These are phyloP conservation scores for Pholis gunnellus DNA, from an alignment of 2,113 vertebrate species.

Conservation along the genomic window DNA sequence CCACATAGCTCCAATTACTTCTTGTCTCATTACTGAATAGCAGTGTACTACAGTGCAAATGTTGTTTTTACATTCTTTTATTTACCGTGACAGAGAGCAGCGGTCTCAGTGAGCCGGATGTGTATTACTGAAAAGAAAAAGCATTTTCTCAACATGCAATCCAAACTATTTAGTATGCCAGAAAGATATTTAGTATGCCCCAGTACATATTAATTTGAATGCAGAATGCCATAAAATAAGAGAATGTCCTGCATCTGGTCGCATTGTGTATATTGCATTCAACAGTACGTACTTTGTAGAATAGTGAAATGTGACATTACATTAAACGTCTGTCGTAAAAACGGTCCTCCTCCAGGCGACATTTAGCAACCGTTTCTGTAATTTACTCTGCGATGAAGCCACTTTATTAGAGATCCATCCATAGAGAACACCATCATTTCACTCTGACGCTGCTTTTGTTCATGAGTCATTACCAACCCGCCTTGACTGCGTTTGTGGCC, in stretches of 20 bases:
- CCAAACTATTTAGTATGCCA: too few species aligned
- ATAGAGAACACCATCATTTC: constrained; percentile 11
- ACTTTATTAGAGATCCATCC: constrained; percentile 8
- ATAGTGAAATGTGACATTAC: constrained; percentile 30
- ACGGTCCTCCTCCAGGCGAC: constrained; percentile 27
- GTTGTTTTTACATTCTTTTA: background rate
- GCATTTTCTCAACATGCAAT: too few species aligned
- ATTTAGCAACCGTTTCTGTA: constrained; percentile 30
- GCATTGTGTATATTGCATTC: too few species aligned
- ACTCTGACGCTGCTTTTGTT: constrained; percentile 54
- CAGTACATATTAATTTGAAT: too few species aligned
- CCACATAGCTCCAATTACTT: too few species aligned
- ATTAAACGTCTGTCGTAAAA: constrained; percentile 25
- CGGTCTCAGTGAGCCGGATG: background rate
- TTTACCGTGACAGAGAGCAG: background rate
- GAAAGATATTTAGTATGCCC: too few species aligned
- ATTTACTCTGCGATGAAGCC: constrained; percentile 28
- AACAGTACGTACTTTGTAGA: too few species aligned
- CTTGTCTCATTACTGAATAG: background rate
- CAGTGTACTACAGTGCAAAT: background rate
- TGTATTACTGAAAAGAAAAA: background rate
- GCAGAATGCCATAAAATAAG: too few species aligned
- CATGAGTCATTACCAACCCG: constrained; percentile 66
- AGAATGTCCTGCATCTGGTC: too few species aligned
- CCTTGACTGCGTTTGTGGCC: constrained; percentile 47